phyloP scores from a whole-genome alignment of 2,888 invertebrate species.

The Agapostemon virescens region DNA sequence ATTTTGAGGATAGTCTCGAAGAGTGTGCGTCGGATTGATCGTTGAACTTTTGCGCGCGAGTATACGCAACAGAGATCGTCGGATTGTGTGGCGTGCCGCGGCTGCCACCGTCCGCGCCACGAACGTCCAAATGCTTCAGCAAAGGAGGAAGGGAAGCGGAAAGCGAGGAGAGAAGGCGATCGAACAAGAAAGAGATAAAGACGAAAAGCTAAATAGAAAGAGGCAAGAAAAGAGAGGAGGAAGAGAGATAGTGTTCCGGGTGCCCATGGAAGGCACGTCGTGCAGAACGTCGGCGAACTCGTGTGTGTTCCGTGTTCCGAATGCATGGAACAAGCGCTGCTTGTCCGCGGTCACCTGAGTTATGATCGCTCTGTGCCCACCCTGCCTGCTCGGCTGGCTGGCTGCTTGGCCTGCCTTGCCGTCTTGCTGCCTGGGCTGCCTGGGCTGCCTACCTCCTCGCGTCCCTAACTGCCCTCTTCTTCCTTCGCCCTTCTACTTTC shows the following conservation, averaged over 20 bases:
- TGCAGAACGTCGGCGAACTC: conserved; percentile 68
- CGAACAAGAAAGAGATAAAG: conserved; percentile 49
- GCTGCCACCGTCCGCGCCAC: conserved; percentile 69
- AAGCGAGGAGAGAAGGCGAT: conserved; percentile 37
- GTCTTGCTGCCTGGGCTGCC: conserved; percentile 67
- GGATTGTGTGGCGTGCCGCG: conserved; percentile 69
- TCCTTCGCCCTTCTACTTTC: conserved; percentile 61
- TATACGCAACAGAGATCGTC: conserved; percentile 64
- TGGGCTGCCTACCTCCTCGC: conserved; percentile 65
- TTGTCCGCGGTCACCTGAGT: conserved; percentile 76
- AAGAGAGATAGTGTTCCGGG: conserved; percentile 55
- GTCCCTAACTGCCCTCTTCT: conserved; percentile 59
- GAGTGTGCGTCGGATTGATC: not conserved
- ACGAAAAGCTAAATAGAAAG: conserved; percentile 36
- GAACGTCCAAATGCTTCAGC: conserved; percentile 60
- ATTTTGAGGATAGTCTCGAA: too few relatives aligned
- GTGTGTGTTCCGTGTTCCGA: conserved; percentile 76
- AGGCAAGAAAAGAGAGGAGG: conserved; percentile 16
- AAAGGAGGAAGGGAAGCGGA: conserved; percentile 23
- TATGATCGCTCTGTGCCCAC: conserved; percentile 76
- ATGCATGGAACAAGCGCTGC: conserved; percentile 76
- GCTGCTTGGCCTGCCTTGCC: conserved; percentile 59
- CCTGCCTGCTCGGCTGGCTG: conserved; percentile 68
- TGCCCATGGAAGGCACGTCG: conserved; percentile 64
- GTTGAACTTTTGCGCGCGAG: conserved; percentile 59